These are phyloP conservation scores for Stylophora pistillata DNA, from an alignment of 64 coral and sea anemone species.

Conservation along the genomic window DNA sequence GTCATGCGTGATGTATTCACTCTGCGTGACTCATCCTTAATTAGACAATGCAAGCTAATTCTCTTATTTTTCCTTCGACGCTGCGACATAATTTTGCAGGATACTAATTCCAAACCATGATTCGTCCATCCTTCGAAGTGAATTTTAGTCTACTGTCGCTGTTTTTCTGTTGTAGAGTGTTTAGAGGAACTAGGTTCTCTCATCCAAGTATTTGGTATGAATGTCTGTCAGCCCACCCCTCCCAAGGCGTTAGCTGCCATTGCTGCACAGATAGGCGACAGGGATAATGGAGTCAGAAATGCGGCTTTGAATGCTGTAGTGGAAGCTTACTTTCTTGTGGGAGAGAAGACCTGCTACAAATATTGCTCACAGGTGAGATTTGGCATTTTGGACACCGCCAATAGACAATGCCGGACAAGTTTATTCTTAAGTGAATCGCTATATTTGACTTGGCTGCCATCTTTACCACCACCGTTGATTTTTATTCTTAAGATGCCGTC, in stretches of 20 bases:
- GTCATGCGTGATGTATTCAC: too few relatives aligned
- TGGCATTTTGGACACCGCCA: background rate
- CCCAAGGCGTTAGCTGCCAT: constrained; percentile 88
- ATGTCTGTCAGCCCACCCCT: constrained; percentile 89
- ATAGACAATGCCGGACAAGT: background rate
- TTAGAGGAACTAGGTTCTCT: constrained; percentile 86
- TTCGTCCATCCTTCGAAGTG: too few relatives aligned
- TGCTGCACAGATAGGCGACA: constrained; percentile 91
- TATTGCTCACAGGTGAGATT: constrained; percentile 79
- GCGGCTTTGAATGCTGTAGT: constrained; percentile 95
- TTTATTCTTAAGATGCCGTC: too few relatives aligned
- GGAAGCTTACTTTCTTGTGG: constrained; percentile 91
- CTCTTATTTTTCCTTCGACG: too few relatives aligned
- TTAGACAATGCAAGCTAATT: too few relatives aligned
- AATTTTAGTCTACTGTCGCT: background rate
- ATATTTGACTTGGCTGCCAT: too few relatives aligned
- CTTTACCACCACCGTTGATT: too few relatives aligned
- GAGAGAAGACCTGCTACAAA: constrained; percentile 88
- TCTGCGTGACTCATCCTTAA: too few relatives aligned
- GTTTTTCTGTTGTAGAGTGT: constrained; percentile 67
- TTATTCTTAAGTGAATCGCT: too few relatives aligned
- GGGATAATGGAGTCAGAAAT: constrained; percentile 93
- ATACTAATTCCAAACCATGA: too few relatives aligned
- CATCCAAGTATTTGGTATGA: constrained; percentile 96
- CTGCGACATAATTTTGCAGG: too few relatives aligned